Base-by-base conservation (phyloP, 2,888 invertebrate genomes). In the Hypolimnas misippus region DNA sequence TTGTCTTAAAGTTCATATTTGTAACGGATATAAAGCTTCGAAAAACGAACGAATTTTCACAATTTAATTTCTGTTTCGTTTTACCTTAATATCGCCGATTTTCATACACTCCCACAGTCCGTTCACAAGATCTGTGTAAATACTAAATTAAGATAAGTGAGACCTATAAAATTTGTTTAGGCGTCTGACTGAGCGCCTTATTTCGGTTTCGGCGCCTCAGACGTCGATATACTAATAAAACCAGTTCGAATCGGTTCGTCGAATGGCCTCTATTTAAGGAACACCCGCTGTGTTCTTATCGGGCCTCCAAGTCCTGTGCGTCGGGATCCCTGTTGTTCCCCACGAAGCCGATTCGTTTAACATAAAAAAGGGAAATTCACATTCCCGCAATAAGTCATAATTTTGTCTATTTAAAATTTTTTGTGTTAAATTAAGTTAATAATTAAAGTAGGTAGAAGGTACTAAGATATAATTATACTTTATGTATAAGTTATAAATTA, bases 251-350 rank as follows among this genome's bases (percentile, higher is more conserved):
- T 83, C 78, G 78, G 78, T 86, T 84, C 83, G 79, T 79, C 81
- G 84, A 85, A 87, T 81, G 77, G 83, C 80, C 84, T 86, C 86
- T 86, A 87, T 89, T 88, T 88, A 81, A 82, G 86, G 87, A 86
- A 81, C 84, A 75, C 75, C 76, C 76, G 84, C 79, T 80, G 82
- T 75, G 83, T 79, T 76, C 81, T 85, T 83, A 82, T 82, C 82
- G 82, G 79, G 83, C 79, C 80, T 80, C 80, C 57, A 63, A 70
- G 66, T 67, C 70, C 67, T 69, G 62, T 70, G 49, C 49, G 71
- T 65, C 68, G 66, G 67, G 67, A 60, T 64, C 65, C 59, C 53
- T 56, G 56, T 58, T 63, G 67, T 66, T 58, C 64, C 63, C 58
- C 58, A 63, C 60, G 63, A 63, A 40, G 57, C 66, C 57, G 66